Evolutionary conservation across 2,888 invertebrate genomes (phyloP).

Genomic region (Liopterus haemorrhoidalis): DNA sequence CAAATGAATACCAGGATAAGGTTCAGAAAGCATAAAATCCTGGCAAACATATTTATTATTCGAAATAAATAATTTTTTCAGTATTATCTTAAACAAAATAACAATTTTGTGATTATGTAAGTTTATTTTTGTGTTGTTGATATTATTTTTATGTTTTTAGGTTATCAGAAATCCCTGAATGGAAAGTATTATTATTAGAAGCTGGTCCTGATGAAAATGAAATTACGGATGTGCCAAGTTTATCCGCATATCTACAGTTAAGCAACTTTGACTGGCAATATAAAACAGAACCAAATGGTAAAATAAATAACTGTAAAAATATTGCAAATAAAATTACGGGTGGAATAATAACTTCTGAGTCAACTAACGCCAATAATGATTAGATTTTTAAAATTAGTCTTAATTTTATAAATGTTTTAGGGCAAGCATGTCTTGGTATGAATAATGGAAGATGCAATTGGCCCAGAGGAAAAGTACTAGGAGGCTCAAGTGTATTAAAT

Average conservation of each 20-base stretch:
- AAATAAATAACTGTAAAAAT: constrained; percentile 55
- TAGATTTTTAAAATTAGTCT: background rate
- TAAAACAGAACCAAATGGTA: constrained; percentile 76
- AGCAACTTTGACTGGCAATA: constrained; percentile 85
- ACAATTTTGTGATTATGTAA: too few relatives aligned
- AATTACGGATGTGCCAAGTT: constrained; percentile 78
- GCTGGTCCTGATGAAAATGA: constrained; percentile 86
- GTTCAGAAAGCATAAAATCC: too few relatives aligned
- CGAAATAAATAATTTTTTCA: too few relatives aligned
- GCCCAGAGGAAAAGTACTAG: constrained; percentile 85
- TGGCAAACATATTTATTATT: too few relatives aligned
- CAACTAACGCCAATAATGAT: background rate
- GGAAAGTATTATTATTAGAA: constrained; percentile 75
- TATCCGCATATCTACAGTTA: constrained; percentile 80
- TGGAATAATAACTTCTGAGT: too few relatives aligned
- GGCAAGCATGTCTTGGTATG: too few relatives aligned
- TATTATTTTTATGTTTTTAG: constrained; percentile 41
- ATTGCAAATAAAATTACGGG: too few relatives aligned
- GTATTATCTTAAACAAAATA: too few relatives aligned
- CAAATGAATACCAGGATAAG: too few relatives aligned
- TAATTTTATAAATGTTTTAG: too few relatives aligned
- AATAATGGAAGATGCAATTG: constrained; percentile 77
- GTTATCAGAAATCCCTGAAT: constrained; percentile 66
- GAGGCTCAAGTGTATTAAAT: constrained; percentile 81
- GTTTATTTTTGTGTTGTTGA: too few relatives aligned